These are phyloP conservation scores for Autographa gamma DNA, from an alignment of 2,888 invertebrate genomes.

Conservation along the genomic window DNA sequence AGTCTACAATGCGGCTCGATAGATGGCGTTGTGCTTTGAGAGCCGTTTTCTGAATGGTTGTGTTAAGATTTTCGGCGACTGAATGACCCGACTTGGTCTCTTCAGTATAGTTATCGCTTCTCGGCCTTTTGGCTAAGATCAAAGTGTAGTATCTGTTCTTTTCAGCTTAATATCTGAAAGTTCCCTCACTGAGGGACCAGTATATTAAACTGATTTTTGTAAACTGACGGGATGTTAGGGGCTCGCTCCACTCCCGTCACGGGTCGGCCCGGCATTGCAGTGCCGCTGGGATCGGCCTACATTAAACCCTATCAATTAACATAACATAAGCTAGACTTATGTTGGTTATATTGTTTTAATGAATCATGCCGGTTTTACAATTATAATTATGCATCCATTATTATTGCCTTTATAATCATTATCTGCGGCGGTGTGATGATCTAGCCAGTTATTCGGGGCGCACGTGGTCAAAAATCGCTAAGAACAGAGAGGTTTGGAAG, in stretches of 20 bases:
- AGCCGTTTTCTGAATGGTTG: slow-evolving; percentile 35
- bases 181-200: slow-evolving; percentile 47
- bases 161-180: slow-evolving; percentile 52
- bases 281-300: slow-evolving; percentile 24
- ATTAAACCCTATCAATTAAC: no score
- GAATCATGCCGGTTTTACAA: no score
- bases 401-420: no score
- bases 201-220: slow-evolving; percentile 46
- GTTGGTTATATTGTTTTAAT: no score
- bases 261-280: no score
- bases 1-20: slow-evolving; percentile 16
- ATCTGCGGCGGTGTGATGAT: no score
- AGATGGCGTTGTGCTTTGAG: slow-evolving; percentile 42
- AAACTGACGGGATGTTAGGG: slow-evolving; percentile 32
- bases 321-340: no score
- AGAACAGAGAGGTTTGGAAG: no score
- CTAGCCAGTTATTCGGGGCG: no score
- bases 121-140: slow-evolving; percentile 56
- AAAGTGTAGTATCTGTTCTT: slow-evolving; percentile 52
- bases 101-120: slow-evolving; percentile 34
- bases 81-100: slow-evolving; percentile 20
- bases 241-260: no score
- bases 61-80: slow-evolving; percentile 34
- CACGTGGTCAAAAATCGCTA: no score
- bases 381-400: no score